A percentile compares a stretch with the other conserved stretches of the same genome.
Conservation (phyloP, 2,797 vertebrate species). For the Eulemur albifrons region DNA sequence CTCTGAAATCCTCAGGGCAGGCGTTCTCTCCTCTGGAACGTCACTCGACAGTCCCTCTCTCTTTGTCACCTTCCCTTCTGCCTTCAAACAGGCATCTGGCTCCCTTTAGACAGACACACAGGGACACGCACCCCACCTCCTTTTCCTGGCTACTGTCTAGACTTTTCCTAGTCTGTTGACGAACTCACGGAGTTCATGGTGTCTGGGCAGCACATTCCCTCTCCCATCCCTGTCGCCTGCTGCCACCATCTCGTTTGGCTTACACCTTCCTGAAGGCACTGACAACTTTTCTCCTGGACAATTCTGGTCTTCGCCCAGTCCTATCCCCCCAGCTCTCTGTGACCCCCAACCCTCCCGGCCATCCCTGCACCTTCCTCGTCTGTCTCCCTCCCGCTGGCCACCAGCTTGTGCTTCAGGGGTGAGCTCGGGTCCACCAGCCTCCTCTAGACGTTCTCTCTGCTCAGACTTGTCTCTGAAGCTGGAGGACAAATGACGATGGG, state of each 20-base stretch:
- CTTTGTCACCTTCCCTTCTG: neutral
- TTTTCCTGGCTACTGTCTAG: neutral
- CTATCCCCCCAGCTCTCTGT: neutral
- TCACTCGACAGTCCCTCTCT: neutral
- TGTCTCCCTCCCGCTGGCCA: too few species aligned
- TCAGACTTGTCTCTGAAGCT: neutral
- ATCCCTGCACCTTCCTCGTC: neutral
- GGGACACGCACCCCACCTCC: neutral
- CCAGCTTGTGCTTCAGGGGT: too few species aligned
- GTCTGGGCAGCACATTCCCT: rapidly evolving
- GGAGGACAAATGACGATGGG: neutral
- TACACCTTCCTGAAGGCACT: neutral
- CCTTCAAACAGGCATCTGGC: neutral
- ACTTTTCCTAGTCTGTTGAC: neutral
- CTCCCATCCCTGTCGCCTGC: neutral
- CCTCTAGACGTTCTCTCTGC: neutral
- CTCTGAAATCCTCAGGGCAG: too few species aligned
- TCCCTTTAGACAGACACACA: too few species aligned
- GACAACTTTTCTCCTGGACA: neutral
- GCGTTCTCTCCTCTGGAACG: rapidly evolving
- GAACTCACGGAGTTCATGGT: neutral
- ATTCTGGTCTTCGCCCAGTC: neutral
- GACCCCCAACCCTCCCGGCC: neutral
- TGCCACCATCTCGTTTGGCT: neutral
- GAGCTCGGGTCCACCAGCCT: neutral